Evolutionary conservation across 2,797 vertebrate species (phyloP).

Genomic region (Syngnathus rostellatus): DNA sequence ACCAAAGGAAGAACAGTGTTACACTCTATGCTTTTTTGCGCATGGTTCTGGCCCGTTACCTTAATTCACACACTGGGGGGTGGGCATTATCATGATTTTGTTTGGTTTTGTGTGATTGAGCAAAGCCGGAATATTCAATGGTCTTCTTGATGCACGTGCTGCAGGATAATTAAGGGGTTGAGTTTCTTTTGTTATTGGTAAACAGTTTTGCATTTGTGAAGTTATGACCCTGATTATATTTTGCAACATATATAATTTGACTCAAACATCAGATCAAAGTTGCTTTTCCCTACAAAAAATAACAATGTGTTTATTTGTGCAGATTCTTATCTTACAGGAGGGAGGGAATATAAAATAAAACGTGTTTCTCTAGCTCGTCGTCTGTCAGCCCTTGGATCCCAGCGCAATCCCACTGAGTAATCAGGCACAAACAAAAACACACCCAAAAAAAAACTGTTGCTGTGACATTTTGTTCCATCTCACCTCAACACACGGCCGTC

Average conservation of each 20-base stretch:
- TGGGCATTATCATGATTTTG: neutral
- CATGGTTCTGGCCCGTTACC: neutral
- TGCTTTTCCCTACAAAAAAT: neutral
- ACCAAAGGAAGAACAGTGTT: neutral
- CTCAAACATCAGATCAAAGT: neutral
- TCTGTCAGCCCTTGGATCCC: conserved; percentile 52
- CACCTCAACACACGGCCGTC: conserved; percentile 69
- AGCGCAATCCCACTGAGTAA: conserved; percentile 59
- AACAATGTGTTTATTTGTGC: neutral
- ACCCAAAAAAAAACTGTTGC: conserved; percentile 72
- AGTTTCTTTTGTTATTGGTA: neutral
- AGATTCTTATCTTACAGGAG: neutral
- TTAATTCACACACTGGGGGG: neutral
- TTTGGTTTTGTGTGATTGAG: conserved; percentile 3
- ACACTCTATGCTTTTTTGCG: neutral
- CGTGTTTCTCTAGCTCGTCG: conserved; percentile 33
- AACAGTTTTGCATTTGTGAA: neutral
- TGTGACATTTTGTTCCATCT: conserved; percentile 77
- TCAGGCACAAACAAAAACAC: conserved; percentile 70
- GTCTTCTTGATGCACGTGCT: neutral
- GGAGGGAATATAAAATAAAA: neutral
- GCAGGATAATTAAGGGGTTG: neutral
- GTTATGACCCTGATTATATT: neutral
- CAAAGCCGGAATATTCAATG: neutral
- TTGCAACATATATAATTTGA: too few relatives aligned